Conservation (phyloP, 2,113 vertebrate genomes). For the Pitta sordida region DNA sequence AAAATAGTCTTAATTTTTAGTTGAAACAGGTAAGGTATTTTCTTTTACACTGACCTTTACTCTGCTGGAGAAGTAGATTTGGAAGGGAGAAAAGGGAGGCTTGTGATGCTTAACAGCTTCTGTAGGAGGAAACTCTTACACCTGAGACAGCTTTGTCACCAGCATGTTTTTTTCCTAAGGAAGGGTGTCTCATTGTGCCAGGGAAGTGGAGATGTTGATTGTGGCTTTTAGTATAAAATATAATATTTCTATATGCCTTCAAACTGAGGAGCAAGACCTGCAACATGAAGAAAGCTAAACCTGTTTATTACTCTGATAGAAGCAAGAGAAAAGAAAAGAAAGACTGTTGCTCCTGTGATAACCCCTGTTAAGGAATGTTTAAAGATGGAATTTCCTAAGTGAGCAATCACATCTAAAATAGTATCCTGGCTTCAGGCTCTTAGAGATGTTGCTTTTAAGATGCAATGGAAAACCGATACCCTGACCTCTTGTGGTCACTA, state of each 20-base stretch:
- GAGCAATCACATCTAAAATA: background rate
- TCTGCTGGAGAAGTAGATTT: background rate
- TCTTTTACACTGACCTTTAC: background rate
- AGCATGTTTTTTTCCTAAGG: background rate
- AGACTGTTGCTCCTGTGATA: background rate
- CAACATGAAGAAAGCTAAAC: background rate
- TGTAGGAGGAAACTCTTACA: background rate
- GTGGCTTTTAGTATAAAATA: background rate
- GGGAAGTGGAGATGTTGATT: background rate
- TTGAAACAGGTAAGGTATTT: background rate
- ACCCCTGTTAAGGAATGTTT: background rate
- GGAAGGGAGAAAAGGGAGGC: background rate
- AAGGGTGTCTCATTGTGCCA: background rate
- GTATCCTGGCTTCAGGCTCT: background rate
- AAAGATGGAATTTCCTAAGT: background rate
- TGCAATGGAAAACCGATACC: constrained; percentile 1
- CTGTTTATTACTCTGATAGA: background rate
- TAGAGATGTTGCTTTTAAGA: background rate
- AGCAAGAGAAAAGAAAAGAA: background rate
- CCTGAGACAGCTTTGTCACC: background rate
- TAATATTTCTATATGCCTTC: background rate
- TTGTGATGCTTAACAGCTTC: background rate
- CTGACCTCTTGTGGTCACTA: constrained; percentile 61
- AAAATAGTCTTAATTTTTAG: background rate
- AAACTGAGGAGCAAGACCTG: background rate